A percentile compares a stretch with the other conserved stretches of the same genome.
These are phyloP conservation scores for Platichthys stellatus DNA, from an alignment of 2,113 vertebrate species.

Conservation along the genomic window DNA sequence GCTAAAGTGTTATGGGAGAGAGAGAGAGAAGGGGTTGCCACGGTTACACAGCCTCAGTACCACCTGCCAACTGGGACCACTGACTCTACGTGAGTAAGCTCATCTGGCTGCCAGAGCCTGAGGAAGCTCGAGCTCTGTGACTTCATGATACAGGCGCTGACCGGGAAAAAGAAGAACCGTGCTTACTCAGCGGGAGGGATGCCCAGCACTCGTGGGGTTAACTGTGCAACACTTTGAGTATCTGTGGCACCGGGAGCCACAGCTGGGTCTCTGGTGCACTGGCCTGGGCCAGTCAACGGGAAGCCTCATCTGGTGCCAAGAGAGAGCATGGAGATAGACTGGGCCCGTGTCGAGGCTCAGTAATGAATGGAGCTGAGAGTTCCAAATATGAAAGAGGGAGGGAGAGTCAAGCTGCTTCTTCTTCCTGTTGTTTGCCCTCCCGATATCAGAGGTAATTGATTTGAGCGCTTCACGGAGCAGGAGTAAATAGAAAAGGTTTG, in stretches of 20 bases:
- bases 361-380: slow-evolving; percentile 45
- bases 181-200: slow-evolving; percentile 47
- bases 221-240: slow-evolving; percentile 40
- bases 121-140: slow-evolving; percentile 1
- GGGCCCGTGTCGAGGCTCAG: slow-evolving; percentile 22
- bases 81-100: slow-evolving; percentile 72
- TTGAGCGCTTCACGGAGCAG: slow-evolving; percentile 34
- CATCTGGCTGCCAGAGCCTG: slow-evolving; percentile 54
- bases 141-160: background rate
- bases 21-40: slow-evolving; percentile 59
- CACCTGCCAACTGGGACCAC: slow-evolving; percentile 64
- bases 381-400: slow-evolving; percentile 10
- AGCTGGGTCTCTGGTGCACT: slow-evolving; percentile 51
- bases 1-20: slow-evolving; percentile 63
- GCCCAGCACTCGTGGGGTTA: slow-evolving; percentile 9
- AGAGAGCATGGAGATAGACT: slow-evolving; percentile 7
- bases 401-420: slow-evolving; percentile 15
- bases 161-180: slow-evolving; percentile 27
- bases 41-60: slow-evolving; percentile 74
- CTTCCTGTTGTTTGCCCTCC: slow-evolving; percentile 40
- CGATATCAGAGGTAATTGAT: slow-evolving; percentile 57
- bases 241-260: slow-evolving; percentile 57
- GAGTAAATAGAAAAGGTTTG: slow-evolving; percentile 26
- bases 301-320: slow-evolving; percentile 61
- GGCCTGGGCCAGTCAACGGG: slow-evolving; percentile 44